Percentiles rank a stretch among this genome's conserved stretches.
phyloP scores from a whole-genome alignment of 2,797 vertebrate genomes.

The Mareca penelope region DNA sequence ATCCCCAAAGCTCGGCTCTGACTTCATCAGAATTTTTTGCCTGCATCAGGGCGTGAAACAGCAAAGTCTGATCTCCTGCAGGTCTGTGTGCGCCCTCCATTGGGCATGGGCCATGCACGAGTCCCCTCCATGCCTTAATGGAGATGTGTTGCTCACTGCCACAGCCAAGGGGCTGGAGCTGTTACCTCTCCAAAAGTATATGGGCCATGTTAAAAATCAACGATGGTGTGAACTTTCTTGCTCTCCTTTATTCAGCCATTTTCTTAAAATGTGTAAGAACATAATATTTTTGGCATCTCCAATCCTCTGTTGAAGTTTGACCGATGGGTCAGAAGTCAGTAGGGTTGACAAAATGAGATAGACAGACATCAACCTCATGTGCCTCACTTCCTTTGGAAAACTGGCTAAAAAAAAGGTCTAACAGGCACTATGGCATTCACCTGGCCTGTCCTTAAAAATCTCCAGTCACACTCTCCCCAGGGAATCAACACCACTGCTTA shows the following conservation, averaged over 20 bases:
- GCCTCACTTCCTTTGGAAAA: background rate
- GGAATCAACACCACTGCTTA: background rate
- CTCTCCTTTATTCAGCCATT: background rate
- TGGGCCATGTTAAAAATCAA: accelerated
- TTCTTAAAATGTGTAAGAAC: background rate
- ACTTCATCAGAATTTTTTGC: background rate
- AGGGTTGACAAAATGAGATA: background rate
- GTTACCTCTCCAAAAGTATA: background rate
- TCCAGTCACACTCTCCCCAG: accelerated
- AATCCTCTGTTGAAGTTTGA: background rate
- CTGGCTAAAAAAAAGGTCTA: background rate
- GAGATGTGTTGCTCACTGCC: background rate
- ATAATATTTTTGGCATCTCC: background rate
- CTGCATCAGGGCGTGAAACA: background rate
- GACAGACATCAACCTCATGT: background rate
- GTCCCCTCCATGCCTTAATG: too few species aligned
- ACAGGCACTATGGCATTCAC: background rate
- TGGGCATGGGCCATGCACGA: background rate
- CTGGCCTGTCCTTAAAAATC: background rate
- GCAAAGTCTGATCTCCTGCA: background rate
- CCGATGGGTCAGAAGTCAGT: background rate
- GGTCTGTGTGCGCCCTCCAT: background rate
- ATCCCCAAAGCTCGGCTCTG: background rate
- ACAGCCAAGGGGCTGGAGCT: background rate
- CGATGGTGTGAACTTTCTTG: background rate